Base-by-base conservation (phyloP, 2,888 invertebrate genomes). In the Ophioninae sp. region DNA sequence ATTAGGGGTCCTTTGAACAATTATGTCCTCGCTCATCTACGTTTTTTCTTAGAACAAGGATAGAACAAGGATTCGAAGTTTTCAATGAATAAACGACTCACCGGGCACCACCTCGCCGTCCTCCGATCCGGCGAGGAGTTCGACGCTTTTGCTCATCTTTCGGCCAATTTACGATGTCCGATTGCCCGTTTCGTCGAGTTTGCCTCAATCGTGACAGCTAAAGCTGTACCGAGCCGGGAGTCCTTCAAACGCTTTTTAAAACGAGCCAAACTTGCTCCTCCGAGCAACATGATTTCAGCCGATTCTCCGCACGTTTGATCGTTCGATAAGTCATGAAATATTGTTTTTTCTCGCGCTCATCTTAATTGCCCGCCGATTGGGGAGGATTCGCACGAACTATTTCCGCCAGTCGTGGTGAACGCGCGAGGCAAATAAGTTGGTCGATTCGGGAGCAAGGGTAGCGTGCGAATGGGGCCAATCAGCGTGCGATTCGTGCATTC, bases 61-160 rank as follows among this genome's bases (percentile, higher is more conserved):
- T 30, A 30, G 3, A 30, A 30, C 30, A 30, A 30, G 30, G 30
- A 44, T 44, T 44, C 44, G 44, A 7, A 44, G 9, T 13, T 13
- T 6, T 51, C 17, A 51, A 17, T 13, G 51, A 51, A 51, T 51
- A 0, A 51, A 13, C 13, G 51, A 51, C 88, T 89, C 85, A 91
- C 91, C 89, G 75, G 87, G 81, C 84, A 85, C 85, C 83, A 86
- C 89, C 86, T 91, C 91, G 87, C 88, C 89, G 88, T 92, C 91
- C 88, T 92, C 91, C 87, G 91, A 88, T 86, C 90, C 91, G 86
- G 91, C 90, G 85, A 92, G 91, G 83, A 92, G 88, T 86, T 92
- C 92, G 83, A 91, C 91, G 88, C 91, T 92, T 85, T 92, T 92
- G 90, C 92, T 92, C 92, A 92, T 92, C 86, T 87, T 91, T 84